phyloP scores from a whole-genome alignment of 2,797 vertebrate species.

The Pangasius larnaudii region DNA sequence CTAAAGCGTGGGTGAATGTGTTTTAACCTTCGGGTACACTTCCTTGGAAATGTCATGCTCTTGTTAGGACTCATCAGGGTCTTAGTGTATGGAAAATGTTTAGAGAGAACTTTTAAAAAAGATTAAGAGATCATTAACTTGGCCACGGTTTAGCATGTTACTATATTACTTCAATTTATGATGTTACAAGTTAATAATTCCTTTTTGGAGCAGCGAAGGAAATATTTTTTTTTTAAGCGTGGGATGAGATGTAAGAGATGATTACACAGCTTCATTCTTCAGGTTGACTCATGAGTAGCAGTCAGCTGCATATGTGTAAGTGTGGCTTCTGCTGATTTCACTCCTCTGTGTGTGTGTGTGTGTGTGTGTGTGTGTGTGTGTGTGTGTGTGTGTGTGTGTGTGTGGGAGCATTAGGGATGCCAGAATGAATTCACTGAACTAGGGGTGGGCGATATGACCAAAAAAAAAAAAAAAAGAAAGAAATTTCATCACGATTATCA shows the following conservation, averaged over 20 bases:
- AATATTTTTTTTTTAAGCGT: background rate
- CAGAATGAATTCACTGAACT: slow-evolving; percentile 11
- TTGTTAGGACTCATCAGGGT: background rate
- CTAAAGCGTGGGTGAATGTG: background rate
- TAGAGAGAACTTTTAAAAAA: background rate
- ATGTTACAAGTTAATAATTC: background rate
- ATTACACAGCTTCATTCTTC: slow-evolving; percentile 20
- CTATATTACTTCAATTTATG: background rate
- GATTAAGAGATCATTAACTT: background rate
- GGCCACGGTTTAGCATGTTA: background rate
- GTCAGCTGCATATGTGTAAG: slow-evolving; percentile 37
- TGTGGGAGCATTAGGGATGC: background rate
- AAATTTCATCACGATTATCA: background rate
- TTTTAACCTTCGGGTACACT: slow-evolving; percentile 14
- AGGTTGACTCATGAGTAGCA: slow-evolving; percentile 37
- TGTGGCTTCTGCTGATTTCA: slow-evolving; percentile 31
- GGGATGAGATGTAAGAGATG: slow-evolving; percentile 18
- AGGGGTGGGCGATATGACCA: background rate
- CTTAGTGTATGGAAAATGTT: background rate
- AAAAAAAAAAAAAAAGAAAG: background rate
- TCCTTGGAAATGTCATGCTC: background rate
- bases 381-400: slow-evolving; percentile 3
- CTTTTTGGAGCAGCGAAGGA: background rate
- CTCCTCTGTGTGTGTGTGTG: background rate
- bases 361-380: slow-evolving; percentile 8